phyloP scores from a whole-genome alignment of 2,888 invertebrate species.

The Hecatera dysodea region DNA sequence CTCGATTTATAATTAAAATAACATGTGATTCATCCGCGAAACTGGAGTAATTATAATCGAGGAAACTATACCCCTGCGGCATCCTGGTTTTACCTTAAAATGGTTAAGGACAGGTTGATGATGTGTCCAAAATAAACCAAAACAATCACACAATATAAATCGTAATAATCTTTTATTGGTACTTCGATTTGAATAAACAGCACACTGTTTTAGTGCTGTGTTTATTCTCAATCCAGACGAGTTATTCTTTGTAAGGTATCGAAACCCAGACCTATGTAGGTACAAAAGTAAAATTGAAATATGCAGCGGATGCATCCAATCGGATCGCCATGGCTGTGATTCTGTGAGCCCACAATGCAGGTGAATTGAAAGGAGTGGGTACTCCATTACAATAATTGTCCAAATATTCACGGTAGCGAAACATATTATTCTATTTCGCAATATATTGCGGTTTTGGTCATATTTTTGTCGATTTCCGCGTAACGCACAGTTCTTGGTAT shows the following conservation, averaged over 20 bases:
- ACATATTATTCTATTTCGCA: background rate
- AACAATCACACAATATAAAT: background rate
- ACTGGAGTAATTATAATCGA: too few species aligned
- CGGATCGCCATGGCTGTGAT: conserved; percentile 34
- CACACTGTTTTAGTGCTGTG: conserved; percentile 5
- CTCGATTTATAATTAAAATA: too few species aligned
- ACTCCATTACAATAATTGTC: conserved; percentile 1
- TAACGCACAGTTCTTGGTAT: background rate
- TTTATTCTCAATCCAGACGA: conserved; percentile 11
- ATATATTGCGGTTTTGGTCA: background rate
- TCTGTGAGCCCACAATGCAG: conserved; percentile 19
- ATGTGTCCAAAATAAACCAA: background rate
- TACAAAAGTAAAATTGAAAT: conserved; percentile 36
- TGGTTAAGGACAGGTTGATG: background rate
- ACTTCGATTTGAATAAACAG: conserved; percentile 1
- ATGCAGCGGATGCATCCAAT: conserved; percentile 55
- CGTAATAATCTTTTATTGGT: conserved; percentile 3
- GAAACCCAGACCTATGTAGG: conserved; percentile 21
- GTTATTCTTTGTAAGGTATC: conserved; percentile 24
- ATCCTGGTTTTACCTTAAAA: too few species aligned
- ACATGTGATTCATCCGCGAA: too few species aligned
- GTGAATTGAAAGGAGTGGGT: conserved; percentile 24
- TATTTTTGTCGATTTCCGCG: background rate
- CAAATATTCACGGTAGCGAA: conserved; percentile 9
- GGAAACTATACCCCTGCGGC: too few species aligned